Conservation (phyloP, 2,888 invertebrate species). For the Conistra vaccinii region DNA sequence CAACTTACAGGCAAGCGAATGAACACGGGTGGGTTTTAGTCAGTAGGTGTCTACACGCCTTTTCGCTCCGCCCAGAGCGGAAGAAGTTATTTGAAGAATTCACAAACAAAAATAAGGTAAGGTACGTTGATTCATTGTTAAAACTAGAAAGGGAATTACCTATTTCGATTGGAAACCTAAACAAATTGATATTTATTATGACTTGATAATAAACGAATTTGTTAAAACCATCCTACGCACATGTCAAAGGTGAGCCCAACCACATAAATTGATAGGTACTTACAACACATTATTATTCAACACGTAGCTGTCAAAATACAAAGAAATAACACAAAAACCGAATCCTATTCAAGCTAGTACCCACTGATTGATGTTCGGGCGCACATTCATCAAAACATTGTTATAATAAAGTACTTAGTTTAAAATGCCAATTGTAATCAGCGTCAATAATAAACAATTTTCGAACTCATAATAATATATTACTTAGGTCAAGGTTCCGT, state of each 20-base stretch:
- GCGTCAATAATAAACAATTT: slow-evolving; percentile 36
- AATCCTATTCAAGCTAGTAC: slow-evolving; percentile 25
- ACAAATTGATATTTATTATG: slow-evolving; percentile 12
- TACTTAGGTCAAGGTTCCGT: slow-evolving; percentile 34
- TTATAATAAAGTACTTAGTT: slow-evolving; percentile 35
- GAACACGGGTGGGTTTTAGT: no score
- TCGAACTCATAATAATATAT: slow-evolving; percentile 1
- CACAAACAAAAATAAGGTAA: no score
- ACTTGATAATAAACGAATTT: slow-evolving; percentile 3
- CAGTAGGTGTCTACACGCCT: no score
- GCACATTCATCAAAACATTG: slow-evolving; percentile 44
- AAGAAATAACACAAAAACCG: slow-evolving; percentile 25
- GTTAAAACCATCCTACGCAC: slow-evolving; percentile 19
- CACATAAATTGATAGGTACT: slow-evolving; percentile 37
- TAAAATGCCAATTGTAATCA: slow-evolving; percentile 70
- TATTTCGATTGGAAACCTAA: neutral
- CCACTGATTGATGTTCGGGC: slow-evolving; percentile 44
- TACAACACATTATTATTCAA: slow-evolving; percentile 45
- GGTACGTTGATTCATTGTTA: neutral
- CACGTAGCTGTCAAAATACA: slow-evolving; percentile 42
- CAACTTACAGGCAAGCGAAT: no score
- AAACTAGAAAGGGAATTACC: neutral
- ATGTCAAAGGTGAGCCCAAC: slow-evolving; percentile 45
- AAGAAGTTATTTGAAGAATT: no score
- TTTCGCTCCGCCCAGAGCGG: no score